phyloP scores from a whole-genome alignment of 1,140 invertebrate species.

The Paramacrobiotus metropolitanus region DNA sequence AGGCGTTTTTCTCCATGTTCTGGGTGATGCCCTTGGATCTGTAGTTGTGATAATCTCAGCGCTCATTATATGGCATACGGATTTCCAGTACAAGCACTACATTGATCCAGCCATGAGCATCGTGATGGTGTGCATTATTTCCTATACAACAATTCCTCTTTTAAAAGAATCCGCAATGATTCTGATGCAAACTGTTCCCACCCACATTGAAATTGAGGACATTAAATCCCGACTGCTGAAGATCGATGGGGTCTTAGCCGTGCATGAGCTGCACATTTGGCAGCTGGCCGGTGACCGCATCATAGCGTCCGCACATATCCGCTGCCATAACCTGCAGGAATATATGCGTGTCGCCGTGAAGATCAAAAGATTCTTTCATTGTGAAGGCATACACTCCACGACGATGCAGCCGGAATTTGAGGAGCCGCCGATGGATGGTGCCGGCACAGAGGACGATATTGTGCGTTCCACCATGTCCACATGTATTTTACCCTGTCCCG shows the following conservation, averaged over 20 bases:
- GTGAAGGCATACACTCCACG: conserved; percentile 32
- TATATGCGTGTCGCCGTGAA: conserved; percentile 28
- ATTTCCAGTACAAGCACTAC: conserved; percentile 50
- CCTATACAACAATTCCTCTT: conserved; percentile 16
- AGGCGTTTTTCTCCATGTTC: conserved; percentile 84
- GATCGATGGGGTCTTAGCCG: conserved; percentile 29
- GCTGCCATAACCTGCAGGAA: conserved; percentile 25
- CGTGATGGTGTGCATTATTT: conserved; percentile 28
- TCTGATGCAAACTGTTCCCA: conserved; percentile 32
- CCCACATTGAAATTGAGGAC: conserved; percentile 26
- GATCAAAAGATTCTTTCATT: conserved; percentile 29
- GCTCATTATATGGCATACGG: conserved; percentile 58
- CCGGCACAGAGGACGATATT: no score
- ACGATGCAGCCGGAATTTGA: conserved; percentile 34
- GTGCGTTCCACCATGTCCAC: conserved; percentile 3
- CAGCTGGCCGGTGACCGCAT: conserved; percentile 30
- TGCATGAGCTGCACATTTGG: conserved; percentile 36
- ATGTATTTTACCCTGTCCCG: neutral
- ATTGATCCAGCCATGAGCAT: conserved; percentile 77
- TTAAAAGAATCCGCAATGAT: conserved; percentile 31
- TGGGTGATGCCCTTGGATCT: conserved; percentile 40
- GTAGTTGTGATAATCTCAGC: conserved; percentile 76
- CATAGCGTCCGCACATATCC: conserved; percentile 32
- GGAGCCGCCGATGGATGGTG: conserved; percentile 12
- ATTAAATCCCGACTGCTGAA: conserved; percentile 25